Conservation (phyloP, 2,888 invertebrate species). For the Sacculina carcini region DNA sequence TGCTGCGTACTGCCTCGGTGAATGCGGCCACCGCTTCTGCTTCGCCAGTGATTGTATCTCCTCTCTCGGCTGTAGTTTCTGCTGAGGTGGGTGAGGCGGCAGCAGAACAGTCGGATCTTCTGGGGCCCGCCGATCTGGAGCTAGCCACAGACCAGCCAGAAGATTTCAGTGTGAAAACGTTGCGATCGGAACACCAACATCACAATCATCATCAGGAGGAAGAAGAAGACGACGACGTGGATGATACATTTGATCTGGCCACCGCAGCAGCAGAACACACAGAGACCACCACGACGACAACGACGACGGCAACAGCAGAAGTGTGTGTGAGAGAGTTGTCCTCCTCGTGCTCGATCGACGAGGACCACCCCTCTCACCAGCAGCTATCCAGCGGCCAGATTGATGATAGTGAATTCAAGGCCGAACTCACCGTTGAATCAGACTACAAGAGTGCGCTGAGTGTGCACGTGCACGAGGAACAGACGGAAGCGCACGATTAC, state of each 20-base stretch:
- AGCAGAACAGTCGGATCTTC: background rate
- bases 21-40: no score
- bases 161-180: background rate
- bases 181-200: conserved; percentile 1
- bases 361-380: background rate
- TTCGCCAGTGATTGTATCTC: no score
- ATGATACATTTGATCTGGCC: no score
- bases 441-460: conserved; percentile 15
- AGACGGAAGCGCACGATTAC: conserved; percentile 31
- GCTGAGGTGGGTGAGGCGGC: no score
- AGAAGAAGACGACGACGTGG: no score
- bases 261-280: no score
- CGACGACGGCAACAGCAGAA: no score
- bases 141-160: background rate
- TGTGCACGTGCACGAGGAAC: conserved; percentile 18
- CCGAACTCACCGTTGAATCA: no score
- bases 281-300: no score
- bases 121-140: background rate
- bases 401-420: conserved; percentile 1
- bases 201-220: no score
- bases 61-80: no score
- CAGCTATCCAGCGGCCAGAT: background rate
- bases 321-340: background rate
- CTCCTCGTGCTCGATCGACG: background rate
- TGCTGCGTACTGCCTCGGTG: no score